These are phyloP conservation scores for Hipparchia semele DNA, from an alignment of 2,888 invertebrate species.

Conservation along the genomic window DNA sequence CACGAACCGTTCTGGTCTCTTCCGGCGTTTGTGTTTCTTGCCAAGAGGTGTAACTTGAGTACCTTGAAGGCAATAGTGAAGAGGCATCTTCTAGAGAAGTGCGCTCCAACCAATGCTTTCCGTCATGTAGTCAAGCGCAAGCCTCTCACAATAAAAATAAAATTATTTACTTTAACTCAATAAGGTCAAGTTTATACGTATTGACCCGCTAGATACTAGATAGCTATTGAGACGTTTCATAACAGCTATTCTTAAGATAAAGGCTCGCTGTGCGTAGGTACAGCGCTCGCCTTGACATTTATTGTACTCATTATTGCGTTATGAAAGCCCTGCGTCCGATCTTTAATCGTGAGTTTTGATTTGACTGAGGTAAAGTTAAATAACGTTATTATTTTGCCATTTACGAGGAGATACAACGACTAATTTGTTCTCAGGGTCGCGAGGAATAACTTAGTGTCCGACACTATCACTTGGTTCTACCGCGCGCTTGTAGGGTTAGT, in stretches of 20 bases:
- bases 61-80: no score
- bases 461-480: no score
- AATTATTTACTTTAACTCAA: neutral
- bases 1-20: no score
- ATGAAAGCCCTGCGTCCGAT: neutral
- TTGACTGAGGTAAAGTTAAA: neutral
- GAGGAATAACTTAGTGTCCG: no score
- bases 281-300: constrained; percentile 11
- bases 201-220: neutral
- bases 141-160: neutral
- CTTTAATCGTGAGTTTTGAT: neutral
- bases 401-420: no score
- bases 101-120: no score
- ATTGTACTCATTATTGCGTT: constrained; percentile 1
- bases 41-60: no score
- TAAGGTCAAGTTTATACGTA: neutral
- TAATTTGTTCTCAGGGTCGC: no score
- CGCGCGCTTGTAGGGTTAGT: no score
- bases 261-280: neutral
- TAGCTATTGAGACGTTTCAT: neutral
- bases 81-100: no score
- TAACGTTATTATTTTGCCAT: neutral
- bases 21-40: no score
- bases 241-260: neutral
- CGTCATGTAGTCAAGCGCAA: no score